A percentile compares a stretch with the other conserved stretches of the same genome.
These are phyloP conservation scores for Bagarius yarrelli DNA, from an alignment of 2,113 vertebrate species.

Conservation along the genomic window DNA sequence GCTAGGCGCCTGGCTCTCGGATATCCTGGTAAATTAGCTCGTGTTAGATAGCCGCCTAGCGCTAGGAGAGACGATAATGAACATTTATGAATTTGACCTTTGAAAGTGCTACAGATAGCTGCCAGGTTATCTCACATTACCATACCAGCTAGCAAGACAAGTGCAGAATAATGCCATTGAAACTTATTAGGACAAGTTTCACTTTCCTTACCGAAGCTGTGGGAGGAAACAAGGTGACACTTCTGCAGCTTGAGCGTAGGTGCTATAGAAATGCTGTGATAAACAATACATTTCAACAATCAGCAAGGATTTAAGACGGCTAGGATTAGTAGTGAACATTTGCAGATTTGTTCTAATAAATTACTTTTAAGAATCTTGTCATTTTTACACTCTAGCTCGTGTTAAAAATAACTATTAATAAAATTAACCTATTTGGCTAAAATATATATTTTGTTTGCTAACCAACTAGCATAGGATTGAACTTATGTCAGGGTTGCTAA, in stretches of 20 bases:
- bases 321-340: background rate
- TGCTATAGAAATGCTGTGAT: background rate
- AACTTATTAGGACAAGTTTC: slow-evolving; percentile 1
- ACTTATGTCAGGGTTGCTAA: background rate
- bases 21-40: background rate
- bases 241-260: background rate
- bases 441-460: background rate
- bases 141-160: background rate
- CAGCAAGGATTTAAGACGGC: background rate
- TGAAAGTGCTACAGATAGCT: background rate
- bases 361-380: background rate
- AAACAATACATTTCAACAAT: background rate
- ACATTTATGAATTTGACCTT: slow-evolving; percentile 10
- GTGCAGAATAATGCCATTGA: background rate
- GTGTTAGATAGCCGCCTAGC: background rate
- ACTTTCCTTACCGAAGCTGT: background rate
- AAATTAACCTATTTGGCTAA: background rate
- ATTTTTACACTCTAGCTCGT: background rate
- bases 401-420: background rate
- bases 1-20: background rate
- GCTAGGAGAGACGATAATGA: background rate
- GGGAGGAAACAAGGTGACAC: background rate
- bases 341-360: background rate
- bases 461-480: background rate
- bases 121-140: background rate